Evolutionary conservation across 2,797 vertebrate species (phyloP), one percentile per base, ranked within the genome.

Genomic region (Phalanger gymnotis): DNA sequence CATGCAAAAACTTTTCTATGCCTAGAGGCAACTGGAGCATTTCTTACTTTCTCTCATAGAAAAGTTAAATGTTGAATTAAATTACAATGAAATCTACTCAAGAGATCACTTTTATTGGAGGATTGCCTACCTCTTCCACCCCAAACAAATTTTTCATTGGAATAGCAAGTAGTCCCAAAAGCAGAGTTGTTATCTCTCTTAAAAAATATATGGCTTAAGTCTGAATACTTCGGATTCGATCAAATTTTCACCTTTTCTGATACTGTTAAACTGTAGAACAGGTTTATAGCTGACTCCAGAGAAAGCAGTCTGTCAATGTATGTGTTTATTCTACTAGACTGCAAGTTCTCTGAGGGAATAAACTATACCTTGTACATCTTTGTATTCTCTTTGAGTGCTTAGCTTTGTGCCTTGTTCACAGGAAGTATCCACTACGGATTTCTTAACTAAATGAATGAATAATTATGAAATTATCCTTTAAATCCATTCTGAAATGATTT

Each of bases 31-130:
- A n/a, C 16, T 91, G 90, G 58, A 91, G 81, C 57, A 40, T 95
- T 56, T 91, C 89, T 81, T 56, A 91, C 55, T 95, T 92, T 90
- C 54, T 95, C 96, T 52, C 5, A 0, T 58, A 95, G 92, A 92
- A 87, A 97, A 97, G 92, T 66, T n/a, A 91, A 93, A 95, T 96
- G 96, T 96, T 94, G 94, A 93, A 96, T 95, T 96, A 95, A 95
- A 95, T 95, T 91, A 90, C 16, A 93, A 95, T 91, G 54, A 90
- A 91, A 92, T 94, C 56, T 53, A 94, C 58, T 92, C 81, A 91
- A 58, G 73, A 91, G 92, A 53, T 51, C 22, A 87, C 53, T 94
- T 73, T 92, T 92, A 2, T 13, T 87, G 57, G 61, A 91, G 95
- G 47, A 53, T 47, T 89, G 51, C 30, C 53, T 73, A 93, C 53